Percentiles rank a stretch among this genome's conserved stretches.
Evolutionary conservation across 2,888 invertebrate species (phyloP).

Genomic region (Athalia cordata): DNA sequence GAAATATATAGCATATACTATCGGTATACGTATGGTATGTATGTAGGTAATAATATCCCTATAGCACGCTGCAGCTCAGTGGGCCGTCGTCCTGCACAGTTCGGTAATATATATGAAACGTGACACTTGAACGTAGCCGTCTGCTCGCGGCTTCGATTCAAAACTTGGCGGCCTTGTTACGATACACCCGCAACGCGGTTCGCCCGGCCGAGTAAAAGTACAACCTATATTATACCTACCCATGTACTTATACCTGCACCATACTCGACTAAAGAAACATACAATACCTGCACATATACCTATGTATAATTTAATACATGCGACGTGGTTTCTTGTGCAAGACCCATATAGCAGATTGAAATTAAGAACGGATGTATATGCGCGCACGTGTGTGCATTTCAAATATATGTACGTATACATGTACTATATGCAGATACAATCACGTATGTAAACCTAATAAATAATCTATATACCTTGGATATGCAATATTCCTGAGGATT

Average conservation of each 20-base stretch:
- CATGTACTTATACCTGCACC: neutral
- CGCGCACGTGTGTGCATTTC: neutral
- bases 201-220: constrained; percentile 59
- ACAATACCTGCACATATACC: neutral
- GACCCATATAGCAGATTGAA: no score
- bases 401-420: neutral
- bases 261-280: neutral
- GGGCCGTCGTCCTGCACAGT: no score
- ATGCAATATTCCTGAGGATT: no score
- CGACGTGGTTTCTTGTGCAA: no score
- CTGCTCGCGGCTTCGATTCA: constrained; percentile 58
- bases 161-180: constrained; percentile 64
- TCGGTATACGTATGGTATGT: no score
- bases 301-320: no score
- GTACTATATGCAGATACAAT: neutral
- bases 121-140: constrained; percentile 38
- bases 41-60: no score
- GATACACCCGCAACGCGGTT: constrained; percentile 51
- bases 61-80: no score
- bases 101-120: constrained; percentile 19
- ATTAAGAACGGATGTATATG: no score
- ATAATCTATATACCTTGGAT: neutral
- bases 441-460: neutral
- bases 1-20: no score
- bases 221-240: constrained; percentile 14